Evolutionary conservation across 1,140 invertebrate genomes (phyloP), one percentile per base, ranked within the genome.

Genomic region (Drosophila virilis): DNA sequence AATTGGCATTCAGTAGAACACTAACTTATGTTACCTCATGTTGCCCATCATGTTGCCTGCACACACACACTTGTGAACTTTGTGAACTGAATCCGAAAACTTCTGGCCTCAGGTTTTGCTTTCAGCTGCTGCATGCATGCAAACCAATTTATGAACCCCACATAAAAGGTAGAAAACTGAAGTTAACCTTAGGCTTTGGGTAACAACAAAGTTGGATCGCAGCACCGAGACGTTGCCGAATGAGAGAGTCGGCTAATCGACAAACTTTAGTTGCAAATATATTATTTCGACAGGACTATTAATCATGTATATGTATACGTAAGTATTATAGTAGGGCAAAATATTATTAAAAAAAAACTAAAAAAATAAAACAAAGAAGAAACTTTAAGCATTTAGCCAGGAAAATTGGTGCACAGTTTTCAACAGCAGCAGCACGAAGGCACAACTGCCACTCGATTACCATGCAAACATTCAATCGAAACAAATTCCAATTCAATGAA

Each of bases 381-480:
- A 71, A 64, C 66, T 78, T 78, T 70, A 80, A 85, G 72, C 64
- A 60, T 38, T 59, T 73, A 33, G 69, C 22, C 13, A 54, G 17
- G 42, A 64, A 54, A 62, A 54, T 61, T 61, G 33, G 17, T 54
- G 68, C 57, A 77, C 71, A 74, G 59, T 77, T 88, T 88, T 77
- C 72, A 74, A 77, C 83, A 77, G 42, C 15, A 10, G 22, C 40
- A 40, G 35, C 17, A 40, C 33, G 33, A 46, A 38, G 43, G 15
- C 57, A 60, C 66, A 74, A 70, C 74, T 86, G 83, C 73, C 84
- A 88, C 84, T 88, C 84, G 83, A 88, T 88, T 88, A 80, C 84
- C 84, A 88, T 88, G 84, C 84, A 88, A 88, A 88, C 84, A 88
- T 88, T 88, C 84, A 88, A 88, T 89, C 84, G 79, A 88, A 88